Evolutionary conservation across 2,888 invertebrate species (phyloP).

Genomic region (Tinea pellionella): DNA sequence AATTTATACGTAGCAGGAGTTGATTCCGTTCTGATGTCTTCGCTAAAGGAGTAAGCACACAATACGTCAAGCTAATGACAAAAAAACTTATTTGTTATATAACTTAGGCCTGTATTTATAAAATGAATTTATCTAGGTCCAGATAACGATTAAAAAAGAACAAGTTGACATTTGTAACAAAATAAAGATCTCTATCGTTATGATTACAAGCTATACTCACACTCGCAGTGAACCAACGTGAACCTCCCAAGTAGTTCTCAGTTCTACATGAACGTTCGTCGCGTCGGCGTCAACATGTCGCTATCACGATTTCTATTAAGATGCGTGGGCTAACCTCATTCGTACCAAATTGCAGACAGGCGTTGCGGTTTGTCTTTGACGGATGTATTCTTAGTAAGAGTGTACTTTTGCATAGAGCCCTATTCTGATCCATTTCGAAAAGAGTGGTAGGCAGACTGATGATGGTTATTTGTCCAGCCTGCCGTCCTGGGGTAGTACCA

Average conservation of each 20-base stretch:
- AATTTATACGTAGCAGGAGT: no score
- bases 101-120: no score
- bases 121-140: no score
- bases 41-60: no score
- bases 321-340: conserved; percentile 45
- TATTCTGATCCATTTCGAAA: background rate
- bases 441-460: no score
- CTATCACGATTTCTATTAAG: conserved; percentile 19
- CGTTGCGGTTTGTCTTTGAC: conserved; percentile 32
- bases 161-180: background rate
- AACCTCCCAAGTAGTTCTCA: background rate
- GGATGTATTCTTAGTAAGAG: background rate
- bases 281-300: conserved; percentile 12
- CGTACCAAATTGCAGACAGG: conserved; percentile 43
- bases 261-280: background rate
- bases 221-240: background rate
- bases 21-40: no score
- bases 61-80: no score
- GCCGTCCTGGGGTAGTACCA: no score
- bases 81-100: no score
- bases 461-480: no score
- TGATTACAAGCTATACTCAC: conserved; percentile 4
- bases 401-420: background rate
- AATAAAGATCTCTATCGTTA: conserved; percentile 18
- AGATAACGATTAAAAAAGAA: no score